Base-by-base conservation (phyloP, 2,888 invertebrate species). In the Ochropleura plecta region DNA sequence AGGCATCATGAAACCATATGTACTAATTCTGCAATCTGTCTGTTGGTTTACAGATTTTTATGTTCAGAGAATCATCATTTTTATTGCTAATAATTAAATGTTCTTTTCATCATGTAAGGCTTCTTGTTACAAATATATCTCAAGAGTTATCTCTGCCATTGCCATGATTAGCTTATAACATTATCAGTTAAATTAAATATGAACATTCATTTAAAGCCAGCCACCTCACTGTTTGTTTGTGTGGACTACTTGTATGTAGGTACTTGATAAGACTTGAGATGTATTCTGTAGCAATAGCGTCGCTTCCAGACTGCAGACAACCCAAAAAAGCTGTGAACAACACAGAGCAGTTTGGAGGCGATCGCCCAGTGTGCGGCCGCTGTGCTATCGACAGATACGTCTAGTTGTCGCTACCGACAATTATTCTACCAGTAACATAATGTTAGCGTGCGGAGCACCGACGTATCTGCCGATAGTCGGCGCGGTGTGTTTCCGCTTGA, bases 121-220 rank as follows among this genome's bases (percentile, higher is more conserved):
- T 62, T 65, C 20, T 78, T 78, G 73, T 65, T 74, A 76, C 80
- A 76, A 76, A 79, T 76, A 84, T 59, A 79, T 84, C 86, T 84
- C 68, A 63, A 40, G 6, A 59, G 18, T 67, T 55, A 81, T 70
- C 57, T 59, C 16, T 67, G 14, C 3, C 67, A 12, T 14, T 46
- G 53, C n/a, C 44, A 42, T 44, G 44, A 59, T 55, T 42, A 63
- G 42, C 44, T 70, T 68, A 49, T 12, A 0, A 70, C 67, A 68
- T 64, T n/a, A 20, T 82, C 55, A 46, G 40, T 64, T 51, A 65
- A 30, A 60, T 46, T n/a, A 80, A 51, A 67, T 70, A 62, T 14
- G 57, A 70, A 67, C 53, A 70, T 57, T 68, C 12, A 42, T 18
- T 42, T 62, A 70, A 70, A 62, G 42, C 68, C 40, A 16, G 30